A percentile compares a stretch with the other conserved stretches of the same genome.
Conservation (phyloP, 2,113 vertebrate genomes). For the Myanophis thanlyinensis region DNA sequence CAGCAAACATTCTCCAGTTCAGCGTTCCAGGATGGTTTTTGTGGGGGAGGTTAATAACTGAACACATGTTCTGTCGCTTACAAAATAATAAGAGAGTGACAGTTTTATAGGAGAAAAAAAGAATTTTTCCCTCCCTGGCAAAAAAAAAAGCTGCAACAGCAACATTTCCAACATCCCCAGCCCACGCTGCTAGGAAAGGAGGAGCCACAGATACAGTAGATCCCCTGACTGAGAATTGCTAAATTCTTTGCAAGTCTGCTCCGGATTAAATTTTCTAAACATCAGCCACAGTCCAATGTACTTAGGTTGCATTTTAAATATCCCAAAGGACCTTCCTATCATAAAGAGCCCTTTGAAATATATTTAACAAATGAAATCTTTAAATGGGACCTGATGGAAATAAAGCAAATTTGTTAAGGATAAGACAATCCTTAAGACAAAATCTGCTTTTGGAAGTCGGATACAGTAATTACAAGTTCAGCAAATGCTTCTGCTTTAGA, state of each 20-base stretch:
- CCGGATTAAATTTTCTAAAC: not conserved
- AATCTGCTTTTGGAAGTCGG: not conserved
- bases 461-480: not conserved
- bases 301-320: not conserved
- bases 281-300: not conserved
- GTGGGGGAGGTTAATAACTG: conserved; percentile 17
- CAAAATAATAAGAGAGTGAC: conserved; percentile 54
- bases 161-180: not conserved
- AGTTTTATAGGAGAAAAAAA: conserved; percentile 33
- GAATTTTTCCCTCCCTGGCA: conserved; percentile 37
- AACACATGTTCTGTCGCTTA: conserved; percentile 39
- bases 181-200: conserved; percentile 17
- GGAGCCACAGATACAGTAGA: not conserved
- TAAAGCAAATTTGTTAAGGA: not conserved
- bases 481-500: not conserved
- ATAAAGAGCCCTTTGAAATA: not conserved
- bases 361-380: not conserved
- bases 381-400: not conserved
- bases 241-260: not conserved
- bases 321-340: not conserved
- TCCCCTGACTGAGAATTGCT: not conserved
- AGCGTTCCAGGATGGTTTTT: not conserved
- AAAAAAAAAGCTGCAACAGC: not conserved
- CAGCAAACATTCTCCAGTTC: not conserved
- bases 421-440: not conserved